Evolutionary conservation across 2,113 vertebrate genomes (phyloP), one percentile per base, ranked within the genome.

Genomic region (Morone saxatilis): DNA sequence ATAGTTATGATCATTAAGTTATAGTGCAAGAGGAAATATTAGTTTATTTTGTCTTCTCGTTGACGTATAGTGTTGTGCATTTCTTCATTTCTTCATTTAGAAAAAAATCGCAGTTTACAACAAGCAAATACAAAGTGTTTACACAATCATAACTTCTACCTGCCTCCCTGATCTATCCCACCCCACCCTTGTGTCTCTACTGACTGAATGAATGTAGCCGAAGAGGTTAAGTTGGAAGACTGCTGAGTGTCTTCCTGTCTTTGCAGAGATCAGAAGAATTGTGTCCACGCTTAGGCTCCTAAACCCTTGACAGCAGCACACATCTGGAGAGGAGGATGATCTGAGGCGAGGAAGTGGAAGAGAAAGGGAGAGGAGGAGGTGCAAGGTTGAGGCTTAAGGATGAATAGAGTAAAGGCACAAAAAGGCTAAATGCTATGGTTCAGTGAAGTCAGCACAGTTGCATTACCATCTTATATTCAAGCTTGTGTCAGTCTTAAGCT

Each of bases 221-320:
- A 78, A 48, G 54, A 56, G 71, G 45, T 80, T 76, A 43, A 62
- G 47, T 22, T 60, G 43, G 45, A 69, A 25, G 48, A 43, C 41
- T 25, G 40, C 57, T 6, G 4, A 43, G 50, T 56, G 50, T 76
- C 60, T 74, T 71, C 38, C 66, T 63, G 74, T 84, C 80, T 85
- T 84, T 82, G 76, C 75, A 84, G 78, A 84, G 82, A 92, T 88
- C 83, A 88, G 83, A 89, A 60, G 60, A 86, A 76, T 40, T 17
- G 48, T 78, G 84, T 89, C 81, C 86, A 66, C 11, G 20, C 62
- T 50, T 61, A 74, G 43, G 65, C 63, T 84, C 43, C 57, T 71
- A 80, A 84, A 84, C 25, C 68, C 56, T 61, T 68, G 72, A 81
- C 82, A 80, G 72, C 70, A 87, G 69, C 54, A 59, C 83, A 82